Evolutionary conservation across 2,797 vertebrate genomes (phyloP), one percentile per base, ranked within the genome.

Genomic region (Enteromius viviparus): DNA sequence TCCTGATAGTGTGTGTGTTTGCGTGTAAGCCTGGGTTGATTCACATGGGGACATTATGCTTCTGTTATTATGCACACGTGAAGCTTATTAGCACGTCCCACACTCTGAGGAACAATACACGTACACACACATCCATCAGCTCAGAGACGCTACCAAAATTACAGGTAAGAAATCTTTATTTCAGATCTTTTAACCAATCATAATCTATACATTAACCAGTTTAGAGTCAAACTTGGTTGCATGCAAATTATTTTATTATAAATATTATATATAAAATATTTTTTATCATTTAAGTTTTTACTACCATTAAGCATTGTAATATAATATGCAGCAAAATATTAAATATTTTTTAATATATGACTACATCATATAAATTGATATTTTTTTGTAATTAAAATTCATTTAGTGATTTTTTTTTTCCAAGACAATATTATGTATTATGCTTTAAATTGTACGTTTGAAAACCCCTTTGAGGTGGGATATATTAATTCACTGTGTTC

Each of bases 11-110:
- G 26, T 29, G 23, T 60, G 55, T 58, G 55, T 34, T 14, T 42
- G 51, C n/a, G 51, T 29, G 79, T 81, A 64, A 76, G 72, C 34
- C 47, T 68, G 23, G 68, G 72, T 82, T 37, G 62, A 40, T 82
- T 55, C 32, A 53, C 55, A 8, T 14, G 55, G 26, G 71, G 23
- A 82, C 71, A 75, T 65, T 21, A 75, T 14, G 80, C 60, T 82
- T 74, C 29, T 51, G 47, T 74, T 82, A 66, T 82, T 66, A 82
- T 75, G 15, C 45, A 66, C 60, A 53, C 17, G 80, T 53, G 71
- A 82, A 75, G 6, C 55, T 64, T 47, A 75, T 26, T 51, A 51
- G 3, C 62, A 17, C 6, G 6, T 23, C 34, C 42, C 10, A 45
- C n/a, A 64, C 40, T 74, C 23, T 32, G 21, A 75, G 6, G 70